phyloP scores from a whole-genome alignment of 2,797 vertebrate species.

The Ptychadena robeensis region DNA sequence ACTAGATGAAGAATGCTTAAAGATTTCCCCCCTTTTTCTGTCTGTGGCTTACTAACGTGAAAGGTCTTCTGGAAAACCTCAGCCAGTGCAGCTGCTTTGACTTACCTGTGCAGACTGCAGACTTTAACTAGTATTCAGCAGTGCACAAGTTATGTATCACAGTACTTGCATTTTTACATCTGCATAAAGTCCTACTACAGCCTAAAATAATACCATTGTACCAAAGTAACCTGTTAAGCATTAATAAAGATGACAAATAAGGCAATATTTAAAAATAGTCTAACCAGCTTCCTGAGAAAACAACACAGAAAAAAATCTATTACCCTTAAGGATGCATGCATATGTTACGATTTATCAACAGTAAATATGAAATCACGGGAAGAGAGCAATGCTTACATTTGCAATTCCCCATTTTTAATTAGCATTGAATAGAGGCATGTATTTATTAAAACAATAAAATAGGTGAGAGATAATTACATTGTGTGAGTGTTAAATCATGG shows the following conservation, averaged over 20 bases:
- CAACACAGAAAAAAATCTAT: conserved; percentile 19
- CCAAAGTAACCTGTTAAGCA: neutral
- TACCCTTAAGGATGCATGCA: conserved; percentile 69
- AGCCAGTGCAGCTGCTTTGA: too few relatives aligned
- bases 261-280: neutral
- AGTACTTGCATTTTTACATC: too few relatives aligned
- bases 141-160: too few relatives aligned
- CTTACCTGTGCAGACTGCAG: too few relatives aligned
- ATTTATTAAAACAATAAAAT: conserved; percentile 3
- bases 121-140: too few relatives aligned
- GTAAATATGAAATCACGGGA: conserved; percentile 53
- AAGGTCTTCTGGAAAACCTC: too few relatives aligned
- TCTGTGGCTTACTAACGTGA: too few relatives aligned
- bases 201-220: too few relatives aligned
- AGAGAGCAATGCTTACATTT: conserved; percentile 67
- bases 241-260: neutral
- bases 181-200: too few relatives aligned
- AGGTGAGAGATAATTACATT: neutral
- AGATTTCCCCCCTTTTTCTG: too few relatives aligned
- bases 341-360: conserved; percentile 56
- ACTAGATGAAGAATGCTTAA: too few relatives aligned
- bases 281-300: conserved; percentile 77
- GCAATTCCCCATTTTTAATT: conserved; percentile 71
- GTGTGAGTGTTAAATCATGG: neutral
- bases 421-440: neutral